Evolutionary conservation across 2,888 invertebrate genomes (phyloP), one percentile per base, ranked within the genome.

Genomic region (Sinelater perroti): DNA sequence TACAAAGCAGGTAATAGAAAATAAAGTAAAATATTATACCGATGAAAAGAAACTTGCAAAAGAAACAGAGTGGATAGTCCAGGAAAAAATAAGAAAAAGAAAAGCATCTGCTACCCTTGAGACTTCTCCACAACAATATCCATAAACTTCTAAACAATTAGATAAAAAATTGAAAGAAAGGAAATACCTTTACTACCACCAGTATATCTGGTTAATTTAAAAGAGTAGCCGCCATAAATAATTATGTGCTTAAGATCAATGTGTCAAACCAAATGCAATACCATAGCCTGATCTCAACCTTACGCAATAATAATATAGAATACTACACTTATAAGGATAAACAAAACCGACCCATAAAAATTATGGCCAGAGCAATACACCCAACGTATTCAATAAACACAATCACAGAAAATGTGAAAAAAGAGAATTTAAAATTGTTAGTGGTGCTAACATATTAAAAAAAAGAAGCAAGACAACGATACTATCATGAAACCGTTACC

Each of bases 351-450:
- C 45, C 45, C 3, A 45, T 46, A 36, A 54, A 54, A 35, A 40
- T 54, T 11, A 54, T 54, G 54, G 35, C 46, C 36, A 54, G 46
- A 16, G 54, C 35, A 21, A 45, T 53, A 52, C 52, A 52, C 42
- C 35, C 53, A 7, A 53, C 53, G 18, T 53, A 36, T 11, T 8
- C 46, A 54, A 35, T 38, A 46, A 38, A 28, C 5, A 24, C 46
- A 38, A 45, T 45, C 10, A 26, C 11, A 26, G 28, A 46, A 28
- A 31, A 46, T 17, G 24, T 54, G n/a, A n/a, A n/a, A n/a, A n/a
- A n/a, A n/a, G n/a, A n/a, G n/a, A n/a, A n/a, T n/a, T n/a, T n/a
- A n/a, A n/a, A n/a, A n/a, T n/a, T n/a, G n/a, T n/a, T n/a, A n/a
- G n/a, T n/a, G n/a, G n/a, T n/a, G n/a, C n/a, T n/a, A n/a, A n/a